Conservation (phyloP, 1,140 invertebrate species). For the Micrasema minimum region DNA sequence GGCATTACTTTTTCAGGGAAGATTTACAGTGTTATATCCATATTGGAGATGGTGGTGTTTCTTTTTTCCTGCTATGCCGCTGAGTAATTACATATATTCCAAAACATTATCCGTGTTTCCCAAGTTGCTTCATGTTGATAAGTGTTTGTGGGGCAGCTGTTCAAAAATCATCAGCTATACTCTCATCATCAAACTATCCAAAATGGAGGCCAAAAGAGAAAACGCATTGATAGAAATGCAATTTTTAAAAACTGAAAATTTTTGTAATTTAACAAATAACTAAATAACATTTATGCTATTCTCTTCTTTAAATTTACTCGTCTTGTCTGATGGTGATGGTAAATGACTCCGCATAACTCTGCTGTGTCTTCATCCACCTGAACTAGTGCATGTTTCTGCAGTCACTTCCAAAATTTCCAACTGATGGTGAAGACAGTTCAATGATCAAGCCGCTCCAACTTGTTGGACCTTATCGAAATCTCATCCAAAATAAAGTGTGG, state of each 20-base stretch:
- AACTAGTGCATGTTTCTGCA: too few relatives aligned
- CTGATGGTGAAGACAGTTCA: too few relatives aligned
- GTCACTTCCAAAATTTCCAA: too few relatives aligned
- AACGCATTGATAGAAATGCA: not conserved
- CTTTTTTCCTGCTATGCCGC: not conserved
- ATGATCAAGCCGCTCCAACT: too few relatives aligned
- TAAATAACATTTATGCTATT: too few relatives aligned
- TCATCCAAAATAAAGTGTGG: too few relatives aligned
- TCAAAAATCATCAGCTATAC: not conserved
- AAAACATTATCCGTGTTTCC: constrained; percentile 11
- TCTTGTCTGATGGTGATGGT: too few relatives aligned
- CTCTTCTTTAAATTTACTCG: too few relatives aligned
- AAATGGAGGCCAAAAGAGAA: constrained; percentile 3
- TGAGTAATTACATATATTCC: constrained; percentile 23
- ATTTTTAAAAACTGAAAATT: not conserved
- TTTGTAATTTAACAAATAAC: too few relatives aligned
- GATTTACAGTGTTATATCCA: constrained; percentile 29
- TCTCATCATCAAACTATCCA: constrained; percentile 8
- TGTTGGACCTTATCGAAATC: too few relatives aligned
- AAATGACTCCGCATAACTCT: too few relatives aligned
- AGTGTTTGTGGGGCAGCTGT: not conserved
- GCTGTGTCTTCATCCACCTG: too few relatives aligned
- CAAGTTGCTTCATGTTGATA: constrained; percentile 21
- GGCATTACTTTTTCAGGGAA: constrained; percentile 12
- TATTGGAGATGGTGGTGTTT: constrained; percentile 24